phyloP scores from a whole-genome alignment of 2,797 vertebrate genomes.

The Chanos chanos region DNA sequence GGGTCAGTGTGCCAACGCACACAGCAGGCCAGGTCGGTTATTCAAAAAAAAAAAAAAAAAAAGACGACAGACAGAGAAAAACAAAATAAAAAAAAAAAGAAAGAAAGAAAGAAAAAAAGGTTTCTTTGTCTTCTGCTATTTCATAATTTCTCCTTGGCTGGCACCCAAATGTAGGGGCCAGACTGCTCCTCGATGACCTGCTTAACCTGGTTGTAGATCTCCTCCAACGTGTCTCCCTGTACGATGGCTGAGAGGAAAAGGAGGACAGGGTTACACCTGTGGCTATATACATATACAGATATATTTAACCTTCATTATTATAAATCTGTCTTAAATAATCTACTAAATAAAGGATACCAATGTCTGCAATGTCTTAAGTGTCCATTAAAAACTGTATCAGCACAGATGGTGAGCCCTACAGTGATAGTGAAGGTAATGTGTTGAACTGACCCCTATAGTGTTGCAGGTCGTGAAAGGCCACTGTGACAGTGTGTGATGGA shows the following conservation, averaged over 20 bases:
- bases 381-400: too few relatives aligned
- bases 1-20: conserved; percentile 52
- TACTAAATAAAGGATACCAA: too few relatives aligned
- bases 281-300: too few relatives aligned
- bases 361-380: too few relatives aligned
- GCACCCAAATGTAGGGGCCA: conserved; percentile 93
- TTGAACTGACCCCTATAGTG: too few relatives aligned
- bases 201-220: conserved; percentile 94
- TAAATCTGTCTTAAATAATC: too few relatives aligned
- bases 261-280: too few relatives aligned
- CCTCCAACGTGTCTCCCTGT: conserved; percentile 90
- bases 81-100: conserved; percentile 55
- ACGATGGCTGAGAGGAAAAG: conserved; percentile 78
- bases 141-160: conserved; percentile 96
- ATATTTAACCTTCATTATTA: too few relatives aligned
- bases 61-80: conserved; percentile 23
- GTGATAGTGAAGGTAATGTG: too few relatives aligned
- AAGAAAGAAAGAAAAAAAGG: not conserved
- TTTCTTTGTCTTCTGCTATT: conserved; percentile 36
- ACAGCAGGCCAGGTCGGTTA: conserved; percentile 53
- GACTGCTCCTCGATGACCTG: conserved; percentile 96
- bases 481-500: too few relatives aligned
- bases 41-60: conserved; percentile 54
- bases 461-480: too few relatives aligned
- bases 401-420: too few relatives aligned